Base-by-base conservation (phyloP, 2,888 invertebrate species). In the Heliothis peltigera region DNA sequence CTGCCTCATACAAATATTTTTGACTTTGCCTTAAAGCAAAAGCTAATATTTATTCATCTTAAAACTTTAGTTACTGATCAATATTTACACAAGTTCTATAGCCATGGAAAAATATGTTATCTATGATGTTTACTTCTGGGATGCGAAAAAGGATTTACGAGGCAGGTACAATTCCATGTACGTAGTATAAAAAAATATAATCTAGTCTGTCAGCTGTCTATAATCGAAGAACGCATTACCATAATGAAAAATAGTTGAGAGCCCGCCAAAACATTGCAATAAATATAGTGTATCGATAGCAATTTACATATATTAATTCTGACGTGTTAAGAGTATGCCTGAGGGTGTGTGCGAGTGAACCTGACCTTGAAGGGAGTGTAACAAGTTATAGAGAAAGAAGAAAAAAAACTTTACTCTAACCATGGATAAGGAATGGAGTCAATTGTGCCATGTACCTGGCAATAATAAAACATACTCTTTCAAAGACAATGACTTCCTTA, bases 231-330 rank as follows among this genome's bases (percentile, higher is more conserved):
- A 67, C 68, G 65, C 82, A 85, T 89, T 86, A 87, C 63, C 77
- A 79, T 89, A 87, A 86, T 88, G 86, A 90, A 91, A 89, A 89
- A 89, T 88, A 86, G 71, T 90, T 91, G 88, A 88, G 81, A 79
- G 73, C 49, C 76, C 70, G 89, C 91, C 91, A 92, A 91, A 90
- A 84, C 79, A 80, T 71, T 69, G 78, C 75, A 84, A 89, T 89
- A 90, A 90, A 91, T 87, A 72, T 66, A 54, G 77, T 53, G 67
- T 64, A 69, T 66, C 65, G 64, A 74, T 74, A 69, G 66, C 86
- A 89, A 90, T 92, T 89, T 89, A 79, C 88, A 91, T 91, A 91
- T 84, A 88, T 91, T 89, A 89, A 82, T 78, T 67, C 67, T 79
- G 85, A 85, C 84, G 83, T 83, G 79, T 78, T 70, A 80, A 79